These are phyloP conservation scores for Cataglyphis livida DNA, from an alignment of 2,888 invertebrate species.

Conservation along the genomic window DNA sequence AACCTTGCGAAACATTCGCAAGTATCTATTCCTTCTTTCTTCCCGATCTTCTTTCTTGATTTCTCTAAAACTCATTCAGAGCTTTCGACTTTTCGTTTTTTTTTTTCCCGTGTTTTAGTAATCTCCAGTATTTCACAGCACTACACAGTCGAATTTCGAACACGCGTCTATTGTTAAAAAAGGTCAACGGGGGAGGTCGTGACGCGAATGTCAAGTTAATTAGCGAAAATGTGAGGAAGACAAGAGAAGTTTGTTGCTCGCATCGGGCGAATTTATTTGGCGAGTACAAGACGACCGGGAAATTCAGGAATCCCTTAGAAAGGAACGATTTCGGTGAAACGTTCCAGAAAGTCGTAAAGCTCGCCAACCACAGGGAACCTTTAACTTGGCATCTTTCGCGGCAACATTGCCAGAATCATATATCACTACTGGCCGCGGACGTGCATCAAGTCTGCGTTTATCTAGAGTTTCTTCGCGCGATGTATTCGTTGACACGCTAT, in stretches of 20 bases:
- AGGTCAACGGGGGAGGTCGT: slow-evolving; percentile 17
- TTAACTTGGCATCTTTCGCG: slow-evolving; percentile 37
- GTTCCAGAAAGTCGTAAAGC: slow-evolving; percentile 50
- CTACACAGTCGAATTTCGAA: neutral
- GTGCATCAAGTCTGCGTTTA: slow-evolving; percentile 32
- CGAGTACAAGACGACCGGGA: slow-evolving; percentile 2
- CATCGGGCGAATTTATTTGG: slow-evolving; percentile 40
- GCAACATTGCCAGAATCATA: slow-evolving; percentile 40
- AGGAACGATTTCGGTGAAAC: slow-evolving; percentile 40
- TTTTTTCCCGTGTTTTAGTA: neutral
- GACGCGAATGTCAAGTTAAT: slow-evolving; percentile 41
- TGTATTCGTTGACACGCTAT: slow-evolving; percentile 30
- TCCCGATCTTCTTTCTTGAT: slow-evolving; percentile 20
- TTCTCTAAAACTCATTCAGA: slow-evolving; percentile 12
- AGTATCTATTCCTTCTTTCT: slow-evolving; percentile 7
- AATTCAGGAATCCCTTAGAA: slow-evolving; percentile 32
- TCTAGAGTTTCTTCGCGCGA: slow-evolving; percentile 26
- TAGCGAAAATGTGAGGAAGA: slow-evolving; percentile 9
- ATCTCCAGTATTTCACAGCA: slow-evolving; percentile 6
- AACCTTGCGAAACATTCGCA: slow-evolving; percentile 48
- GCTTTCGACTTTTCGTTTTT: slow-evolving; percentile 30
- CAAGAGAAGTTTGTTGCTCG: neutral
- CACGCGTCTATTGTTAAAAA: slow-evolving; percentile 29
- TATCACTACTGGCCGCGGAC: slow-evolving; percentile 32
- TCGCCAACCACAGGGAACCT: slow-evolving; percentile 30